These are phyloP conservation scores for Hippocampus comes DNA, from an alignment of 2,113 vertebrate genomes.

Conservation along the genomic window DNA sequence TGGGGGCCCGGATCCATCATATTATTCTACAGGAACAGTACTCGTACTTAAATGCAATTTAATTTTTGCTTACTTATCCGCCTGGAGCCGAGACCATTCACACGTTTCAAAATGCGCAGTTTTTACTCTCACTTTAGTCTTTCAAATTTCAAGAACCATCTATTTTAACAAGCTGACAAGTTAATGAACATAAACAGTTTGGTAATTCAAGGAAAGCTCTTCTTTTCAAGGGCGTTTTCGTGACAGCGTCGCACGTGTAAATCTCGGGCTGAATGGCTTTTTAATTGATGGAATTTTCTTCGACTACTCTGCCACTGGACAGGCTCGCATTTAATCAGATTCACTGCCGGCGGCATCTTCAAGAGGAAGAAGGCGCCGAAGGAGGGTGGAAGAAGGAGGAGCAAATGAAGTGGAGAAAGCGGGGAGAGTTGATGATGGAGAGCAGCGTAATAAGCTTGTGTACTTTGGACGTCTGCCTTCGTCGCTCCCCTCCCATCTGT, in stretches of 20 bases:
- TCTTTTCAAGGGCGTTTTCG: not conserved
- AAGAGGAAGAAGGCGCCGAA: constrained; percentile 57
- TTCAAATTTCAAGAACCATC: not conserved
- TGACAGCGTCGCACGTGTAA: not conserved
- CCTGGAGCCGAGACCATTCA: not conserved
- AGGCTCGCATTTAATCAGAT: constrained; percentile 63
- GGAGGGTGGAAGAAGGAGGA: constrained; percentile 35
- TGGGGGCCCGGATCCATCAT: too few relatives aligned
- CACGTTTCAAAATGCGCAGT: not conserved
- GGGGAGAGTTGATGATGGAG: constrained; percentile 56
- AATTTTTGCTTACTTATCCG: not conserved
- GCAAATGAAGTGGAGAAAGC: constrained; percentile 39
- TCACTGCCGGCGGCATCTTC: constrained; percentile 48
- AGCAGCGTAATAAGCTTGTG: constrained; percentile 57
- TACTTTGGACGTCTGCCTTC: constrained; percentile 25
- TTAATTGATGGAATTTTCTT: constrained; percentile 24
- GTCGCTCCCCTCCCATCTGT: constrained; percentile 4
- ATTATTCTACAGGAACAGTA: too few relatives aligned
- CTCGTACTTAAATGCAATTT: not conserved
- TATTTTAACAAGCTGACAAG: not conserved
- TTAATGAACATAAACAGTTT: not conserved
- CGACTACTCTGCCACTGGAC: constrained; percentile 22
- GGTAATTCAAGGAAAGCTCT: not conserved
- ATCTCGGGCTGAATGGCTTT: not conserved
- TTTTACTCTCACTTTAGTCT: not conserved